Conservation (phyloP, 2,888 invertebrate genomes). For the Leptinotarsa haldemani region DNA sequence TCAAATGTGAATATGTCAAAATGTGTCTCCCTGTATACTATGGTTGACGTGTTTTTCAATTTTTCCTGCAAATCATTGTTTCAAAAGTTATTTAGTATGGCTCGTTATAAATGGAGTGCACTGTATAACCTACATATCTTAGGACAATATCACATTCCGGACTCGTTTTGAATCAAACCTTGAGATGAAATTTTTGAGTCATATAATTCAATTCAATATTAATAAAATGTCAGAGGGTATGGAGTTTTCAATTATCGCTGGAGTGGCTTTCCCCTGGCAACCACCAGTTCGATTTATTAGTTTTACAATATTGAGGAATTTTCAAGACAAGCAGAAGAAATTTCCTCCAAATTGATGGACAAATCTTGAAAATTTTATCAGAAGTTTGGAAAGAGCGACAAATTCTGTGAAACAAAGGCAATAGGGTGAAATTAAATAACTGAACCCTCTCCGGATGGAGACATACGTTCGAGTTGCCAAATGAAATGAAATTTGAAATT, state of each 20-base stretch:
- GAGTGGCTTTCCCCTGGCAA: neutral
- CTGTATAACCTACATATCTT: too few species aligned
- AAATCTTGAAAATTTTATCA: neutral
- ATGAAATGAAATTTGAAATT: neutral
- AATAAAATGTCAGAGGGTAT: too few species aligned
- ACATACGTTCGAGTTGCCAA: neutral
- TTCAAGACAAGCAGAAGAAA: neutral
- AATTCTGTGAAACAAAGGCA: neutral
- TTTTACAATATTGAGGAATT: conserved; percentile 3
- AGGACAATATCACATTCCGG: too few species aligned
- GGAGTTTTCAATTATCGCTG: neutral
- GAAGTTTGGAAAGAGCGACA: neutral
- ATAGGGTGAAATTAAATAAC: neutral
- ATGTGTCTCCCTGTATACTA: too few species aligned
- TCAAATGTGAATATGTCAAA: too few species aligned
- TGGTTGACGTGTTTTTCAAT: too few species aligned
- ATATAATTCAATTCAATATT: too few species aligned
- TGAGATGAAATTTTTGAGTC: too few species aligned
- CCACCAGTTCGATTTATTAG: neutral
- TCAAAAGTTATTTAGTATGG: too few species aligned
- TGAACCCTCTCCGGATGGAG: neutral
- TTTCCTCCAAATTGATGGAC: neutral
- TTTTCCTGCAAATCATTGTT: too few species aligned
- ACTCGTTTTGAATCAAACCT: too few species aligned
- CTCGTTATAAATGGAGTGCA: too few species aligned